A percentile compares a stretch with the other conserved stretches of the same genome.
phyloP scores from a whole-genome alignment of 2,113 vertebrate genomes.

The Okapia johnstoni region DNA sequence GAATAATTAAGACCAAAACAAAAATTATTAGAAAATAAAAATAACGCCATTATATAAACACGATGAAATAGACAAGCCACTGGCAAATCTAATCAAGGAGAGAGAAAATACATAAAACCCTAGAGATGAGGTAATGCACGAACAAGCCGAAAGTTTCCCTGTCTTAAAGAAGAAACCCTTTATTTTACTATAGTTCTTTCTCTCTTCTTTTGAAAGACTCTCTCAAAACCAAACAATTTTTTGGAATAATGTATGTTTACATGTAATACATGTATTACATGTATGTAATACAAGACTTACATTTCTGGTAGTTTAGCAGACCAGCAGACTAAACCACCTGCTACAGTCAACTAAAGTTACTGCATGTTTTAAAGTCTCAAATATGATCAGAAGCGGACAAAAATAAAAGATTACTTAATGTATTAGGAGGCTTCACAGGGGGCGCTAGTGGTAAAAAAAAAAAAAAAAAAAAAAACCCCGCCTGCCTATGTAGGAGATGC shows the following conservation, averaged over 20 bases:
- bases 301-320: neutral
- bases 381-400: neutral
- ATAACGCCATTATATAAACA: neutral
- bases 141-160: neutral
- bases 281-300: neutral
- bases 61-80: neutral
- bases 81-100: neutral
- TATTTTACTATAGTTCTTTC: neutral
- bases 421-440: too few relatives aligned
- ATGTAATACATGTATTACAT: too few relatives aligned
- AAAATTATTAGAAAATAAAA: neutral
- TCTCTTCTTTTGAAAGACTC: neutral
- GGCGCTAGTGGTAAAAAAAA: too few relatives aligned
- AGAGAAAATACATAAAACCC: neutral
- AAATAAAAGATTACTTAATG: neutral
- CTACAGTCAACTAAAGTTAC: neutral
- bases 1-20: slow-evolving; percentile 1
- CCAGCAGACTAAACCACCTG: neutral
- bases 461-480: too few relatives aligned
- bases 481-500: too few relatives aligned
- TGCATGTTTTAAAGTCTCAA: neutral
- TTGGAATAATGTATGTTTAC: neutral
- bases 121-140: neutral
- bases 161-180: neutral
- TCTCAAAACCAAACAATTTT: neutral